phyloP scores from a whole-genome alignment of 1,140 invertebrate genomes.

The Caerostris darwini region DNA sequence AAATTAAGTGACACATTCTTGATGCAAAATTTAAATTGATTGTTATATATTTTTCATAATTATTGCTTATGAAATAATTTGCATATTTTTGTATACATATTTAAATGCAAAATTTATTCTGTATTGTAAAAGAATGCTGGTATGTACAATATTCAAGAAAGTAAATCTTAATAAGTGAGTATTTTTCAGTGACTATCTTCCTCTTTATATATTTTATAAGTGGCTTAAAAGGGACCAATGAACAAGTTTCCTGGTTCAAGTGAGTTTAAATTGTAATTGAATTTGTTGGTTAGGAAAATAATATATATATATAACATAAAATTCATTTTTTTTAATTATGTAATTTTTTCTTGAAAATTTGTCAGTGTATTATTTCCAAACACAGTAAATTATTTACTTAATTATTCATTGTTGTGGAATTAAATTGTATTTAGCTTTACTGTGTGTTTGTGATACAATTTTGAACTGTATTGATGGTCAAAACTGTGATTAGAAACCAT shows the following conservation, averaged over 20 bases:
- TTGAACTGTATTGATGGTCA: constrained; percentile 20
- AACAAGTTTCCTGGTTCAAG: constrained; percentile 29
- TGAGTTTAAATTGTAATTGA: constrained; percentile 2
- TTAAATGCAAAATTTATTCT: no score
- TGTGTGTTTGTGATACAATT: constrained; percentile 45
- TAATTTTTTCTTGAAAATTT: not conserved
- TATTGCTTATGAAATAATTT: no score
- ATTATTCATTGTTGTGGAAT: not conserved
- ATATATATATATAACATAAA: no score
- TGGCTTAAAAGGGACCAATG: constrained; percentile 75
- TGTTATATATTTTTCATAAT: no score
- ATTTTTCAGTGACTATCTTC: not conserved
- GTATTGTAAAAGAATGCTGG: not conserved
- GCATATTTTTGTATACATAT: no score
- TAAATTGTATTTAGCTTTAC: constrained; percentile 51
- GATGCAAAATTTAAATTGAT: no score
- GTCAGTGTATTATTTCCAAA: not conserved
- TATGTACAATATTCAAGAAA: not conserved
- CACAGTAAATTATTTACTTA: not conserved
- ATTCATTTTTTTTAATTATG: no score
- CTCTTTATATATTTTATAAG: constrained; percentile 22
- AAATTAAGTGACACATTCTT: no score
- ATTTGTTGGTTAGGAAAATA: not conserved
- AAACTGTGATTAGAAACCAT: constrained; percentile 49
- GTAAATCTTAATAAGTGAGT: not conserved